Percentiles rank a stretch among this genome's conserved stretches.
phyloP scores from a whole-genome alignment of 2,113 vertebrate species.

The Thermophis baileyi region DNA sequence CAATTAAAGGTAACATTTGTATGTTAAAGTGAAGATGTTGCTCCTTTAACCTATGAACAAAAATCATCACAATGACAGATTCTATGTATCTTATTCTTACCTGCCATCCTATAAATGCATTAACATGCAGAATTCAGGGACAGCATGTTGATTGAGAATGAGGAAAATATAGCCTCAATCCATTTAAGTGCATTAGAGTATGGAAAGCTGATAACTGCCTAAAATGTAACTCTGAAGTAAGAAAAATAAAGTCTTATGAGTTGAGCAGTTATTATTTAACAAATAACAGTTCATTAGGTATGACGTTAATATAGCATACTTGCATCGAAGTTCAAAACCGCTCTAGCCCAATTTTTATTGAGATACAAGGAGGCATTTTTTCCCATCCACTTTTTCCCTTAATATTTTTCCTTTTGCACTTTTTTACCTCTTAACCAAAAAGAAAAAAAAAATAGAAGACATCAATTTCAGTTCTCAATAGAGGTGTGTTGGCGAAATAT shows the following conservation, averaged over 20 bases:
- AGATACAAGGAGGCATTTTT: background rate
- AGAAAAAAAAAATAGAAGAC: background rate
- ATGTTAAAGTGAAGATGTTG: background rate
- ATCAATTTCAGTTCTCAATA: background rate
- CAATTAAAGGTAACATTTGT: constrained; percentile 73
- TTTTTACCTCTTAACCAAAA: background rate
- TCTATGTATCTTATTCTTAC: background rate
- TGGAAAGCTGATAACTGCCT: background rate
- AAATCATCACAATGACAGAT: background rate
- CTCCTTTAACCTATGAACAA: background rate
- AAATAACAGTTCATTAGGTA: background rate
- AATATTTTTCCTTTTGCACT: background rate
- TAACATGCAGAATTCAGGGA: background rate
- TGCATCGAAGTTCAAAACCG: background rate
- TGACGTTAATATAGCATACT: background rate
- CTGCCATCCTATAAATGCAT: background rate
- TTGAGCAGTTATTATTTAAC: background rate
- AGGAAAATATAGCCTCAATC: background rate
- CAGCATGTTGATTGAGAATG: background rate
- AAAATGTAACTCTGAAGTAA: background rate
- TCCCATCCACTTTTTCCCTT: background rate
- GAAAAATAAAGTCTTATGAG: background rate
- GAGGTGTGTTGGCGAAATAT: background rate
- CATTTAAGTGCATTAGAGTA: background rate
- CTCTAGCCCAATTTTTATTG: background rate